A percentile compares a stretch with the other conserved stretches of the same genome.
phyloP scores from a whole-genome alignment of 2,113 vertebrate genomes.

The Pavo muticus region DNA sequence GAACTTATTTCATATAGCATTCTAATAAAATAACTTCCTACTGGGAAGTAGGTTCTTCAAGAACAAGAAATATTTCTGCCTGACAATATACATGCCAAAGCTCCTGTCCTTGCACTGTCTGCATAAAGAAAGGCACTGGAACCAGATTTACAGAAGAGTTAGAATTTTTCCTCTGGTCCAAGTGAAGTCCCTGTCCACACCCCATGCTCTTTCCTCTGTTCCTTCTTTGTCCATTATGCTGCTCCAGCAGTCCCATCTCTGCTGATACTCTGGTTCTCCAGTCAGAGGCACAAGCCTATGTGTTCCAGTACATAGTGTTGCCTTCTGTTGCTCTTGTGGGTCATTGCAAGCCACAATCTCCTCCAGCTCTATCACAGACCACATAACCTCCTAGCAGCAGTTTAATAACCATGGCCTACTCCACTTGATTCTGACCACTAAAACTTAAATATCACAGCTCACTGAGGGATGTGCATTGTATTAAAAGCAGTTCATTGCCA shows the following conservation, averaged over 20 bases:
- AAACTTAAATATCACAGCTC: neutral
- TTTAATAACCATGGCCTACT: accelerated
- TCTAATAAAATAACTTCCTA: neutral
- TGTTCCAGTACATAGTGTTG: neutral
- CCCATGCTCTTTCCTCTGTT: neutral
- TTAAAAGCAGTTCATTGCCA: neutral
- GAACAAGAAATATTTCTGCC: neutral
- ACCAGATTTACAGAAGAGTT: neutral
- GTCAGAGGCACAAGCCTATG: neutral
- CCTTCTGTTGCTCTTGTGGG: accelerated
- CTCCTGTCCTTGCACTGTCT: neutral
- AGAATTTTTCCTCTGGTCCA: neutral
- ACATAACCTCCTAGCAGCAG: neutral
- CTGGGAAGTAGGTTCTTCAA: neutral
- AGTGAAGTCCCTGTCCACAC: neutral
- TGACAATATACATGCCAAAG: neutral
- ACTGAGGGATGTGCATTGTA: neutral
- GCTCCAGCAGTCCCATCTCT: neutral
- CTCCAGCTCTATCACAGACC: neutral
- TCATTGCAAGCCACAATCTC: accelerated
- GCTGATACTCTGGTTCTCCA: neutral
- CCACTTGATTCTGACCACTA: neutral
- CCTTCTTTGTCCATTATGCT: neutral
- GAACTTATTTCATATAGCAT: neutral
- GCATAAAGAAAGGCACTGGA: neutral